A percentile compares a stretch with the other conserved stretches of the same genome.
Conservation (phyloP, 2,113 vertebrate genomes). For the Onychorhynchus coronatus region DNA sequence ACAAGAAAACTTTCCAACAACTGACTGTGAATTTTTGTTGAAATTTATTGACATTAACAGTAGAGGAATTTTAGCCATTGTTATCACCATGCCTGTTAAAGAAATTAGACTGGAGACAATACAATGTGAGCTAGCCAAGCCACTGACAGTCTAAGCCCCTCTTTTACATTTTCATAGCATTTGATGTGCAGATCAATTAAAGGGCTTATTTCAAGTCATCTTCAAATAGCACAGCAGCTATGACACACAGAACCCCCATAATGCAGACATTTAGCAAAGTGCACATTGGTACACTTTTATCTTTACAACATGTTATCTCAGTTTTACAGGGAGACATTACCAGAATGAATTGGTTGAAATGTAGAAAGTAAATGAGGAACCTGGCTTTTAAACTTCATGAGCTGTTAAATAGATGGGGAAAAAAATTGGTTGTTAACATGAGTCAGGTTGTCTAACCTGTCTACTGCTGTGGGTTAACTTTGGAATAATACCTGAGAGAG, state of each 20-base stretch:
- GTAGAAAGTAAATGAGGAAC: neutral
- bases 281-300: neutral
- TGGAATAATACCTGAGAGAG: neutral
- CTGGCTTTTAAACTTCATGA: constrained; percentile 6
- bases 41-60: neutral
- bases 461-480: neutral
- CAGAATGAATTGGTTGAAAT: constrained; percentile 5
- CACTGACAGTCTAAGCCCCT: neutral
- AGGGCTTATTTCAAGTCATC: neutral
- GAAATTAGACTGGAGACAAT: neutral
- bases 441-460: neutral
- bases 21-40: neutral
- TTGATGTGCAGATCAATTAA: constrained; percentile 37
- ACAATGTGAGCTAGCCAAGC: neutral
- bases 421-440: neutral
- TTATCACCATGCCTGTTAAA: neutral
- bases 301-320: constrained; percentile 20
- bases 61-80: neutral
- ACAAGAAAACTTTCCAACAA: neutral
- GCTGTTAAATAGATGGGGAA: neutral
- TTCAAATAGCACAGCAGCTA: neutral
- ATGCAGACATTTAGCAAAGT: neutral
- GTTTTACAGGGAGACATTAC: neutral
- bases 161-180: constrained; percentile 24
- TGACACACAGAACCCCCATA: constrained; percentile 4